Percentiles rank a stretch among this genome's conserved stretches.
These are phyloP conservation scores for Danio kyathit DNA, from an alignment of 2,797 vertebrate species.

Conservation along the genomic window DNA sequence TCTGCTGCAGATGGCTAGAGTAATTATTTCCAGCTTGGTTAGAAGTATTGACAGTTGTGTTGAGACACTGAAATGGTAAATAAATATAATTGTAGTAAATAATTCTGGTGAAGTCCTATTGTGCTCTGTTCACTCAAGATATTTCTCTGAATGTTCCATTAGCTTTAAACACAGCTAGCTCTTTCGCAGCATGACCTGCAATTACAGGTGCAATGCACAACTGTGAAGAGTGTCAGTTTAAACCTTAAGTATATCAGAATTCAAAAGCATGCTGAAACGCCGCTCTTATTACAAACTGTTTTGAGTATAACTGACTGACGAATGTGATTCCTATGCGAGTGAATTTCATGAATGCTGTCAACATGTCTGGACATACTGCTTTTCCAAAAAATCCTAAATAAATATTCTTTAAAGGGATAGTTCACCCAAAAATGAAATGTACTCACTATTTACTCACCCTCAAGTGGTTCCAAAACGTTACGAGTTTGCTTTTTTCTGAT, in stretches of 20 bases:
- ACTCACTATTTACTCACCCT: no score
- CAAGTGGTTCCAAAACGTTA: no score
- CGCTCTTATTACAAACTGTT: neutral
- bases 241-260: neutral
- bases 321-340: neutral
- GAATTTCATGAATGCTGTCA: no score
- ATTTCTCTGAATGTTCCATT: neutral
- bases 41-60: neutral
- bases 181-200: neutral
- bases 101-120: neutral
- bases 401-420: neutral
- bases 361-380: neutral
- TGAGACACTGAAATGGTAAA: neutral
- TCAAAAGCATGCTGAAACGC: neutral
- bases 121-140: neutral
- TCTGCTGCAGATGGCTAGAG: neutral
- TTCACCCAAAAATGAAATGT: no score
- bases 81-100: neutral
- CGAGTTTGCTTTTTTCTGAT: no score
- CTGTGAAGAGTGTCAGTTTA: neutral
- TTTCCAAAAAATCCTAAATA: no score
- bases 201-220: neutral
- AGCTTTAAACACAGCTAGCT: neutral
- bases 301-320: neutral
- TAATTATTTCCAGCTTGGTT: neutral